Conservation (phyloP, 1,140 invertebrate genomes). For the Cyclargus thomasi region DNA sequence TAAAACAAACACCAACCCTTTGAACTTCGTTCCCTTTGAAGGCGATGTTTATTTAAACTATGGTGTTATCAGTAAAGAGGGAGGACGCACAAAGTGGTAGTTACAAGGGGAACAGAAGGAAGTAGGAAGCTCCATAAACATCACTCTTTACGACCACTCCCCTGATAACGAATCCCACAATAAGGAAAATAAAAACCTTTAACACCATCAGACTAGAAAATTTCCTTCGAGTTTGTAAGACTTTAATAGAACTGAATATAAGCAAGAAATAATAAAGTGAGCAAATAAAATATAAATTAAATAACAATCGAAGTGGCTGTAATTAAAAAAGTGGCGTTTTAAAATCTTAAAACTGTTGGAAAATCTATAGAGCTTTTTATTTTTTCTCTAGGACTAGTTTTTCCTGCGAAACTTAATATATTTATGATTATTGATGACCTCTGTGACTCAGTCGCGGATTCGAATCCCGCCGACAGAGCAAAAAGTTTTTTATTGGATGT, state of each 20-base stretch:
- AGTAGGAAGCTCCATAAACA: slow-evolving; percentile 25
- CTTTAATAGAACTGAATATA: neutral
- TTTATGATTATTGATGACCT: too few relatives aligned
- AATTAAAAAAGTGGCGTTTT: too few relatives aligned
- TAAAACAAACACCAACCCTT: neutral
- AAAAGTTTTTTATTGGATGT: too few relatives aligned
- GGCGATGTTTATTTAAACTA: neutral
- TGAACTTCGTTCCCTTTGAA: neutral
- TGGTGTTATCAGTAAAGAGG: neutral
- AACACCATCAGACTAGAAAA: neutral
- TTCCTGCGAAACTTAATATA: too few relatives aligned
- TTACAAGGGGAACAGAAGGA: slow-evolving; percentile 21
- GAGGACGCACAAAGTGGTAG: slow-evolving; percentile 17
- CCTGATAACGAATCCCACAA: slow-evolving; percentile 17
- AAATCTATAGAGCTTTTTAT: too few relatives aligned
- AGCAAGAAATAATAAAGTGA: too few relatives aligned
- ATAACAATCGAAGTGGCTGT: too few relatives aligned
- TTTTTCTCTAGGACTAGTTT: too few relatives aligned
- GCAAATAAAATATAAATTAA: too few relatives aligned
- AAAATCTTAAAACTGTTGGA: too few relatives aligned
- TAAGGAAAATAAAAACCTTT: neutral
- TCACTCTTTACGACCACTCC: slow-evolving; percentile 16
- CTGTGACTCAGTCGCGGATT: too few relatives aligned
- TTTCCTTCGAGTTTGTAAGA: neutral
- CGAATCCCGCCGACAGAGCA: too few relatives aligned